These are phyloP conservation scores for Hirundo rustica DNA, from an alignment of 2,797 vertebrate genomes.

Conservation along the genomic window DNA sequence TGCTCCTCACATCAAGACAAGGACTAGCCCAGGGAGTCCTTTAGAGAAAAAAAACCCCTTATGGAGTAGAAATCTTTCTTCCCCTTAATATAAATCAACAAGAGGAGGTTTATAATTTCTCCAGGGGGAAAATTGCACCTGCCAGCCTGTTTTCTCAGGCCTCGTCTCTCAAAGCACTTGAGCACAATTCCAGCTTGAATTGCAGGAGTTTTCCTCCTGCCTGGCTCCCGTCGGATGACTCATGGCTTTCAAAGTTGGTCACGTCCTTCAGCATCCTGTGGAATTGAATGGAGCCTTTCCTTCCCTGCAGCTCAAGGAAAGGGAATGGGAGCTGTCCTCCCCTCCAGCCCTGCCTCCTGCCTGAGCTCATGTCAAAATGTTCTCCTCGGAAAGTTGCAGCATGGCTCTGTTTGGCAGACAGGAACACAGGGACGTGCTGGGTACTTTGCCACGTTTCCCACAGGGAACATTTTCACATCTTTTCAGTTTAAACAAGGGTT, in stretches of 20 bases:
- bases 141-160: neutral
- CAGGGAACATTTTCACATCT: neutral
- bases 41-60: neutral
- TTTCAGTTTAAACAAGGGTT: neutral
- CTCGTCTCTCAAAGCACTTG: neutral
- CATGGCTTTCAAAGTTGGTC: conserved; percentile 12
- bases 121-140: neutral
- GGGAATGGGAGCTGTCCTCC: neutral
- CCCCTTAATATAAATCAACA: neutral
- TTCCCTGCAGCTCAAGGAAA: neutral
- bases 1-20: neutral
- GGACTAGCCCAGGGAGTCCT: neutral
- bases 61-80: neutral
- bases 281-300: neutral
- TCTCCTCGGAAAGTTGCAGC: neutral
- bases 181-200: conserved; percentile 14
- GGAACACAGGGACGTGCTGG: neutral
- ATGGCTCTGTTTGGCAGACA: neutral
- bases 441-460: neutral
- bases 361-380: conserved; percentile 19
- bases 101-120: neutral
- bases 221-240: neutral
- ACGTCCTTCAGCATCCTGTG: neutral
- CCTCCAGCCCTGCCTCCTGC: neutral
- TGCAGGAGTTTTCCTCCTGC: neutral